Conservation (phyloP, 2,797 vertebrate genomes). For the Kryptolebias ocellatus region DNA sequence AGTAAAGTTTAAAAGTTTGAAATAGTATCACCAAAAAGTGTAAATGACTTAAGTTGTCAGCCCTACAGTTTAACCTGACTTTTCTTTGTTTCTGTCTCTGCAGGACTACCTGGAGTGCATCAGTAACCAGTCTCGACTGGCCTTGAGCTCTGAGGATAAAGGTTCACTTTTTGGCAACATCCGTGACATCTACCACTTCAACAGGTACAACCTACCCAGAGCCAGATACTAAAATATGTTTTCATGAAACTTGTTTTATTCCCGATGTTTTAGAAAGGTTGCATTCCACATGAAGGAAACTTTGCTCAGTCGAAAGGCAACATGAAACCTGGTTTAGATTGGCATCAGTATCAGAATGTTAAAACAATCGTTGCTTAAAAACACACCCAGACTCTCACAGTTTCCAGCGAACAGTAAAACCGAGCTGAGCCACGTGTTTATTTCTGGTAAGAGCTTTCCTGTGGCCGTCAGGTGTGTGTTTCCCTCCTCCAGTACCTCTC, state of each 20-base stretch:
- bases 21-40: background rate
- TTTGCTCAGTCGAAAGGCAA: background rate
- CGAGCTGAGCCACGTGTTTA: slow-evolving; percentile 45
- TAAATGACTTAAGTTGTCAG: slow-evolving; percentile 14
- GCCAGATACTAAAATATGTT: too few species aligned
- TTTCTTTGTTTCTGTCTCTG: slow-evolving; percentile 14
- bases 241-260: too few species aligned
- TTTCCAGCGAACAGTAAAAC: slow-evolving; percentile 23
- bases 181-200: slow-evolving; percentile 93
- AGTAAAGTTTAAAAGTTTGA: slow-evolving; percentile 4
- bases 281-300: too few species aligned
- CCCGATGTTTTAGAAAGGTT: too few species aligned
- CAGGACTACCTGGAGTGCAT: slow-evolving; percentile 97
- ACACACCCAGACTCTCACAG: slow-evolving; percentile 11
- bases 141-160: slow-evolving; percentile 89
- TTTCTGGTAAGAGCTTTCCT: slow-evolving; percentile 39
- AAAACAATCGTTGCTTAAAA: background rate
- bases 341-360: slow-evolving; percentile 6
- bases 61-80: slow-evolving; percentile 16
- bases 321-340: background rate
- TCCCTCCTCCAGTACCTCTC: slow-evolving; percentile 33
- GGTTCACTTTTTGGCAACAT: slow-evolving; percentile 97
- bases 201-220: slow-evolving; percentile 84
- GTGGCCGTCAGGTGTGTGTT: slow-evolving; percentile 48
- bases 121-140: slow-evolving; percentile 88